Evolutionary conservation across 2,888 invertebrate genomes (phyloP).

Genomic region (Macrostomum cliftonense): DNA sequence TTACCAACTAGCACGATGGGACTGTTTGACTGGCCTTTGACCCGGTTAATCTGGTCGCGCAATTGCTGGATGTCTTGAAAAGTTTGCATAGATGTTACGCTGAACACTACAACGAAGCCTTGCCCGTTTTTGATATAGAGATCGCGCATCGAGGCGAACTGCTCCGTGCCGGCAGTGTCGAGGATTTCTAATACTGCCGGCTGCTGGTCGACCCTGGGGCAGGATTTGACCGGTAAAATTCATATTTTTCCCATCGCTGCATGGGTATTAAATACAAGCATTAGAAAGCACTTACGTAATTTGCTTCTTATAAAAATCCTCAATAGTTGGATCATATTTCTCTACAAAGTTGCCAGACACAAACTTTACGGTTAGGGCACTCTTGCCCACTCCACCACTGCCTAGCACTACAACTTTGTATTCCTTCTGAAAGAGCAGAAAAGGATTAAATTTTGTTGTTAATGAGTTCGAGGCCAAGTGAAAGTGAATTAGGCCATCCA

Average conservation of each 20-base stretch:
- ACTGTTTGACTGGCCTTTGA: conserved; percentile 78
- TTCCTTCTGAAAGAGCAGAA: too few species aligned
- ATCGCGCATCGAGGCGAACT: conserved; percentile 98
- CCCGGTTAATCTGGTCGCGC: conserved; percentile 88
- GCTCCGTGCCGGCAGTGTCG: conserved; percentile 95
- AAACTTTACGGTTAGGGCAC: conserved; percentile 96
- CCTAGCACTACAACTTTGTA: conserved; percentile 99
- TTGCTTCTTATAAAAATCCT: conserved; percentile 97
- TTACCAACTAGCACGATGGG: conserved; percentile 95
- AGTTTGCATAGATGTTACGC: conserved; percentile 94
- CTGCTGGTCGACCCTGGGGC: conserved; percentile 57
- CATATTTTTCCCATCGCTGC: not conserved
- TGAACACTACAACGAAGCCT: conserved; percentile 54
- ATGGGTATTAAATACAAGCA: too few species aligned
- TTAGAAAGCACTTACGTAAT: conserved; percentile 59
- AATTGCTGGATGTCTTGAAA: conserved; percentile 95
- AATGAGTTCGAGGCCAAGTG: too few species aligned
- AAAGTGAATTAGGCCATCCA: too few species aligned
- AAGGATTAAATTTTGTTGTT: too few species aligned
- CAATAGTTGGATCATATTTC: conserved; percentile 98
- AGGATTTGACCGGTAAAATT: not conserved
- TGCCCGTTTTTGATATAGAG: conserved; percentile 98
- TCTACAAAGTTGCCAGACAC: conserved; percentile 99
- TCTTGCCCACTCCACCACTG: conserved; percentile 98
- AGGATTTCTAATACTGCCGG: conserved; percentile 96